phyloP scores from a whole-genome alignment of 2,797 vertebrate genomes.

The Diplodus puntazzo region DNA sequence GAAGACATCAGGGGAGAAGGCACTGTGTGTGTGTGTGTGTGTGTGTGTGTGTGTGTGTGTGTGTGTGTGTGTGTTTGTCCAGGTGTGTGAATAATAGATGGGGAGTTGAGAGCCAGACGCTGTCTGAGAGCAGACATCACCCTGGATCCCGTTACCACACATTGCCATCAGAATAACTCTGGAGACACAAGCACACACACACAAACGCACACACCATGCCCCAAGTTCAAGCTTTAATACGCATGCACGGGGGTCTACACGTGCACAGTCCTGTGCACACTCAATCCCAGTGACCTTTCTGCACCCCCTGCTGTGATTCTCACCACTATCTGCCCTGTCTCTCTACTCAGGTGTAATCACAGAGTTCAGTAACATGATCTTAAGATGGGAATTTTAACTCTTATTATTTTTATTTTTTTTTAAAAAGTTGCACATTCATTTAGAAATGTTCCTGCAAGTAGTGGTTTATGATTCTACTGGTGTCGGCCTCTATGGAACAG shows the following conservation, averaged over 20 bases:
- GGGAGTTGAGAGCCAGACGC: constrained; percentile 75
- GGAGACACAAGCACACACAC: constrained; percentile 56
- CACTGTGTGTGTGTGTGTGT: constrained; percentile 32
- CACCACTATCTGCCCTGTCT: constrained; percentile 25
- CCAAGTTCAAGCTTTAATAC: constrained; percentile 15
- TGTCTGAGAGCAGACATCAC: constrained; percentile 80
- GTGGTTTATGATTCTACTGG: constrained; percentile 17
- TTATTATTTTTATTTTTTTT: background rate
- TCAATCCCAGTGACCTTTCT: constrained; percentile 52
- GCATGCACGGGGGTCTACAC: constrained; percentile 13
- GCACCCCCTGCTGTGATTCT: constrained; percentile 19
- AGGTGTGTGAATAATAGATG: constrained; percentile 87
- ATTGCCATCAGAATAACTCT: constrained; percentile 78
- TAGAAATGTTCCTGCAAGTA: background rate
- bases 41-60: constrained; percentile 35
- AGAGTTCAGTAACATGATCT: constrained; percentile 27
- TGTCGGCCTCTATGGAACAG: background rate
- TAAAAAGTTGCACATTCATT: constrained; percentile 8
- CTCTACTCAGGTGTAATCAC: constrained; percentile 40
- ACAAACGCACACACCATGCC: constrained; percentile 45
- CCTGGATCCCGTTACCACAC: constrained; percentile 82
- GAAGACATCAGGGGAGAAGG: background rate
- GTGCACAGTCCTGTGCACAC: constrained; percentile 9
- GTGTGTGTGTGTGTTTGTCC: constrained; percentile 40
- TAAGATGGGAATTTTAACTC: constrained; percentile 16